Percentiles rank a stretch among this genome's conserved stretches.
Conservation (phyloP, 2,888 invertebrate species). For the Anthoptus insignis region DNA sequence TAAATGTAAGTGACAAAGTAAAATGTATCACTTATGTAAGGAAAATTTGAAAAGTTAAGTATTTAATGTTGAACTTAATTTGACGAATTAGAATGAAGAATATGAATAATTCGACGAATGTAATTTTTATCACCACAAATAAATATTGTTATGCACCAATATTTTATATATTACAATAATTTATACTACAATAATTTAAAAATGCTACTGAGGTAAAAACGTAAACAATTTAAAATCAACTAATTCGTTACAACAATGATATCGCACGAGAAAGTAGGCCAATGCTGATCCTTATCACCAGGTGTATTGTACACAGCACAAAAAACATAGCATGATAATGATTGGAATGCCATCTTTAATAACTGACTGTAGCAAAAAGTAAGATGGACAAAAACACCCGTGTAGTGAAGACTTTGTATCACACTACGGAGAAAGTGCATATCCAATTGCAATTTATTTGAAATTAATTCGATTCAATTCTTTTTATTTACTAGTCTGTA, state of each 20-base stretch:
- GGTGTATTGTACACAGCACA: slow-evolving; percentile 18
- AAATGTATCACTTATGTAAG: no score
- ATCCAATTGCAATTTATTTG: slow-evolving; percentile 9
- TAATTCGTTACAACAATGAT: neutral
- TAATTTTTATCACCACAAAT: neutral
- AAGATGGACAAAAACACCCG: slow-evolving; percentile 3
- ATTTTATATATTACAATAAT: slow-evolving; percentile 2
- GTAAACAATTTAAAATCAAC: neutral
- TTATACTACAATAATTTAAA: slow-evolving; percentile 1
- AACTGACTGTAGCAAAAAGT: slow-evolving; percentile 26
- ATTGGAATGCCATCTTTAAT: slow-evolving; percentile 31
- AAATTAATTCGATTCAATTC: slow-evolving; percentile 15
- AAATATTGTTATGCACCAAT: slow-evolving; percentile 15
- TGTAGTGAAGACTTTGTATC: slow-evolving; percentile 2
- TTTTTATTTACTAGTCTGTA: neutral
- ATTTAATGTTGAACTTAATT: neutral
- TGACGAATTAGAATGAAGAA: neutral
- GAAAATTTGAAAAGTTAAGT: no score
- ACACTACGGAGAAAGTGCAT: slow-evolving; percentile 17
- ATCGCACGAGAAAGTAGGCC: slow-evolving; percentile 23
- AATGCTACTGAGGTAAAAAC: neutral
- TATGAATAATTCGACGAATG: neutral
- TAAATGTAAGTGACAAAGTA: no score
- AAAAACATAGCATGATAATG: slow-evolving; percentile 19
- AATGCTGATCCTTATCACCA: slow-evolving; percentile 24